Evolutionary conservation across 2,113 vertebrate genomes (phyloP), one percentile per base, ranked within the genome.

Genomic region (Himantopus leucocephalus): DNA sequence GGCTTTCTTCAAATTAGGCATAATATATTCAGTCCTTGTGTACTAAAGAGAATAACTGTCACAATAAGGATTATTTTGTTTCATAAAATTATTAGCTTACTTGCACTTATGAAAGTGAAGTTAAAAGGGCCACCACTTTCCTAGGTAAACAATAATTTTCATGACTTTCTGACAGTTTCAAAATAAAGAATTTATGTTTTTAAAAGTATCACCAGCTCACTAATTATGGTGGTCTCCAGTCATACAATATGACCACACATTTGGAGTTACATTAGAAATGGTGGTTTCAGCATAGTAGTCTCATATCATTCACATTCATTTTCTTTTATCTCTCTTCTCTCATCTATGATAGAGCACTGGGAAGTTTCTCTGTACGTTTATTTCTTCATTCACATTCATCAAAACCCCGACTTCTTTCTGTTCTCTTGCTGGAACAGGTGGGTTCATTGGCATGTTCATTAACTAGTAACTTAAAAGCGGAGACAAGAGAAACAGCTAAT

Each of bases 381-480:
- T 32, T 68, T 71, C 43, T 72, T 52, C 70, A 53, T 71, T 90
- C 71, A 9, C 16, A 35, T 43, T 58, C 63, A 70, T 70, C 35
- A 90, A 81, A 83, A 74, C 37, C 6, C 2, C 1, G 41, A 56
- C 64, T 81, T 26, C 47, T 80, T 90, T 45, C 62, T 56, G 24
- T 67, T 77, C 60, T n/a, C 35, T 23, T 66, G 22, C 56, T 72
- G 15, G 80, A 96, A 72, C 52, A 88, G 52, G 81, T 68, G 64
- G 9, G 19, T 77, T 91, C 64, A 48, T 12, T 68, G 52, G 52
- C 75, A 67, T 0, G 1, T 78, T 97, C 67, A 76, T 94, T 94
- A 93, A 94, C 84, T 90, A 52, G n/a, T 84, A 92, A 88, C 67
- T 90, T 85, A 76, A 95, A 94, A 94, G 84, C 53, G 81, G 45